These are phyloP conservation scores for Athene noctua DNA, from an alignment of 2,113 vertebrate species.

Conservation along the genomic window DNA sequence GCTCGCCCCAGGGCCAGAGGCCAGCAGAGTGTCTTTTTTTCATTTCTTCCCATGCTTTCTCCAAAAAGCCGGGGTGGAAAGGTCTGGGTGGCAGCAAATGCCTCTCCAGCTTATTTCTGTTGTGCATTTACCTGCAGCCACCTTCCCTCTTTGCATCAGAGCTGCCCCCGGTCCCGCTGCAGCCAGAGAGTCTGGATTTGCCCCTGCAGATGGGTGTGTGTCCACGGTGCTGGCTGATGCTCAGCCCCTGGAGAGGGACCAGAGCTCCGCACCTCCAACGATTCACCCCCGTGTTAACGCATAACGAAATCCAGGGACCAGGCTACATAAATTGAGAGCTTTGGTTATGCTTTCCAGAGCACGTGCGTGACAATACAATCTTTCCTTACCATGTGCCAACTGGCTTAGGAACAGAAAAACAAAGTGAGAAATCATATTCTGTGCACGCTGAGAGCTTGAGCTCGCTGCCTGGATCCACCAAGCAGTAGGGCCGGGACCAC, in stretches of 20 bases:
- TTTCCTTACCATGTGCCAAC: background rate
- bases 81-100: too few relatives aligned
- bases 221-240: rapidly evolving
- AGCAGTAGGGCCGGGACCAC: background rate
- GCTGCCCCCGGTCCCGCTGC: background rate
- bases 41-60: background rate
- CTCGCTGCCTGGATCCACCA: background rate
- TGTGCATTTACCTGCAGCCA: background rate
- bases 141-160: background rate
- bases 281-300: rapidly evolving
- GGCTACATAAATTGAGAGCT: background rate
- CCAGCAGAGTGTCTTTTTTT: background rate
- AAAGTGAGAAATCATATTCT: background rate
- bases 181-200: background rate
- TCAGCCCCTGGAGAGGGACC: background rate
- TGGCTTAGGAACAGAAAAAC: background rate
- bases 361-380: rapidly evolving
- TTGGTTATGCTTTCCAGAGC: background rate
- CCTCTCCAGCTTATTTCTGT: rapidly evolving
- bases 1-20: rapidly evolving
- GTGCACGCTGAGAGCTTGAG: rapidly evolving
- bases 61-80: rapidly evolving
- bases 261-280: background rate
- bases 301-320: rapidly evolving
- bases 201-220: background rate